These are phyloP conservation scores for Jacana jacana DNA, from an alignment of 2,113 vertebrate genomes.

Conservation along the genomic window DNA sequence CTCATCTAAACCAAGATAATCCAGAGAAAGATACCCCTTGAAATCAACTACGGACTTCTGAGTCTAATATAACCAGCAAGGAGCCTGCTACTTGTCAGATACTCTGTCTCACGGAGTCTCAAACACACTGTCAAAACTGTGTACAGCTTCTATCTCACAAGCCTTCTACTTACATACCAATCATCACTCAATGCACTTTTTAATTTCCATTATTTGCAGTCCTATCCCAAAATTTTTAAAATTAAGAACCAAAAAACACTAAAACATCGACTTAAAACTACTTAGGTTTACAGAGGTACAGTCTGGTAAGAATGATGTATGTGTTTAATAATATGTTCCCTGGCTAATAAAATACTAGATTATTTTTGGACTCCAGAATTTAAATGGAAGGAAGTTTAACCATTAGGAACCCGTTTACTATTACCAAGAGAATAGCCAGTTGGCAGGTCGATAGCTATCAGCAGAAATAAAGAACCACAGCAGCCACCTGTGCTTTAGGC, in stretches of 20 bases:
- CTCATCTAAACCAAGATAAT: conserved; percentile 6
- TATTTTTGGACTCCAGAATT: conserved; percentile 58
- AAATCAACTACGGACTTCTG: conserved; percentile 28
- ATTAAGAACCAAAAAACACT: neutral
- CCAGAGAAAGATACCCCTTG: neutral
- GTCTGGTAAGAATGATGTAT: conserved; percentile 57
- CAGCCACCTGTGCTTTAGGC: conserved; percentile 41
- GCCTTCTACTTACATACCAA: neutral
- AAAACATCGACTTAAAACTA: conserved; percentile 7
- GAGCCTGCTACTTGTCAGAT: conserved; percentile 24
- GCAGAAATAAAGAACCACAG: conserved; percentile 30
- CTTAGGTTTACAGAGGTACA: conserved; percentile 22
- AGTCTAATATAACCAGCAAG: neutral
- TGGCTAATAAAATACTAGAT: conserved; percentile 61
- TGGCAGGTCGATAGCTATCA: conserved; percentile 54
- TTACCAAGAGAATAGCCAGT: conserved; percentile 43
- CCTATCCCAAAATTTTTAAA: neutral
- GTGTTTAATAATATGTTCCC: conserved; percentile 66
- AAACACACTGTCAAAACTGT: conserved; percentile 2
- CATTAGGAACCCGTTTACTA: conserved; percentile 56
- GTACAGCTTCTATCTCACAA: neutral
- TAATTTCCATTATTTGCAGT: conserved; percentile 13
- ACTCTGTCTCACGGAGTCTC: neutral
- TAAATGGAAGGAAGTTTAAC: conserved; percentile 59
- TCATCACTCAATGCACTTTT: neutral